These are phyloP conservation scores for Agrilus planipennis DNA, from an alignment of 1,140 invertebrate species.

Conservation along the genomic window DNA sequence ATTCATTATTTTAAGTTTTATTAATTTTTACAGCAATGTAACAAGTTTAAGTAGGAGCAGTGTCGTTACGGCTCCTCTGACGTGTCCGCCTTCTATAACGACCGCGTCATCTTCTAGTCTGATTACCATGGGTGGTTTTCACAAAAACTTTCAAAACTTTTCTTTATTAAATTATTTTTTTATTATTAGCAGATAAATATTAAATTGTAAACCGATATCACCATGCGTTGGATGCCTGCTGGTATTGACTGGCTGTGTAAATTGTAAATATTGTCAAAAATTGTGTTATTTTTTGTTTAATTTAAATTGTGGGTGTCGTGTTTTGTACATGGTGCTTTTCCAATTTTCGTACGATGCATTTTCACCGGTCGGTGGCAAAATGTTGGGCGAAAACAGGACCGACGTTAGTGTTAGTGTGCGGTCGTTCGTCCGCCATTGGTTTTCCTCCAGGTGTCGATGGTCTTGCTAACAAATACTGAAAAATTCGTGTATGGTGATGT, in stretches of 20 bases:
- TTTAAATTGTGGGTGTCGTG: slow-evolving; percentile 6
- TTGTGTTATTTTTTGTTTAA: slow-evolving; percentile 4
- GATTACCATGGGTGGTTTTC: slow-evolving; percentile 30
- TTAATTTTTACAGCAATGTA: slow-evolving; percentile 55
- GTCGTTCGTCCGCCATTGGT: slow-evolving; percentile 34
- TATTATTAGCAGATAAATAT: no score
- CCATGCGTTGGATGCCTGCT: no score
- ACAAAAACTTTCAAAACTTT: no score
- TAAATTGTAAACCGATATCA: no score
- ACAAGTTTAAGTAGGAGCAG: slow-evolving; percentile 63
- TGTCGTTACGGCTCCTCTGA: slow-evolving; percentile 48
- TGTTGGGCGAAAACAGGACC: slow-evolving; percentile 3
- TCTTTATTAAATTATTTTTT: no score
- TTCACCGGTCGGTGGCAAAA: no score
- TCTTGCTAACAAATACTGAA: slow-evolving; percentile 6
- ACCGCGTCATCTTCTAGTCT: slow-evolving; percentile 37
- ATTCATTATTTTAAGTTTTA: neutral
- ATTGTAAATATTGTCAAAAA: slow-evolving; percentile 27
- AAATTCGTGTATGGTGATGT: slow-evolving; percentile 6
- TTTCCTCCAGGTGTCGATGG: slow-evolving; percentile 13
- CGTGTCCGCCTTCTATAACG: slow-evolving; percentile 32
- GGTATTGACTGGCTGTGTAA: slow-evolving; percentile 8
- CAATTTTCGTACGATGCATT: no score
- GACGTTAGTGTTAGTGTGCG: neutral
- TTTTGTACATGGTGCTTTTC: slow-evolving; percentile 4